Evolutionary conservation across 1,140 invertebrate species (phyloP).

Genomic region (Brachionus rotundiformis): DNA sequence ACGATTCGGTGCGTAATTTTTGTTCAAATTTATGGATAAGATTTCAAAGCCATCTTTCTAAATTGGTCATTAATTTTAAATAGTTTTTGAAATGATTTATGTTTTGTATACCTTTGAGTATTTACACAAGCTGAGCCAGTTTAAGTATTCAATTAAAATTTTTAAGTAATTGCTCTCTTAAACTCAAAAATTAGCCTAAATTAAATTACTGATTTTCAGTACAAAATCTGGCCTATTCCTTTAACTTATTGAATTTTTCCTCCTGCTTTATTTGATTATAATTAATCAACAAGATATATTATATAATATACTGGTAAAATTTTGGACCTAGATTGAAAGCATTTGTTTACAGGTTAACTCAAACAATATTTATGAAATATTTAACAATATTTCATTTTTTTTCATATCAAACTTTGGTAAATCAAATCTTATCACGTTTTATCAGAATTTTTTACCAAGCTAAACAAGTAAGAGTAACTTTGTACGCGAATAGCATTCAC

Average conservation of each 20-base stretch:
- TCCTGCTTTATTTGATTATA: too few relatives aligned
- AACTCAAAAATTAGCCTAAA: not conserved
- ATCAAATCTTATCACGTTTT: not conserved
- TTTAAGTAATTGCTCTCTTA: not conserved
- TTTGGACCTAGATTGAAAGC: too few relatives aligned
- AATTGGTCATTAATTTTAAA: constrained; percentile 4
- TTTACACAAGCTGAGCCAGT: not conserved
- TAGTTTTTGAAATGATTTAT: not conserved
- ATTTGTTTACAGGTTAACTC: not conserved
- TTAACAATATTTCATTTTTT: not conserved
- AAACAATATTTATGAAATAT: not conserved
- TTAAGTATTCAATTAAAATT: not conserved
- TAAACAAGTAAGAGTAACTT: not conserved
- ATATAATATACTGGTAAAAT: too few relatives aligned
- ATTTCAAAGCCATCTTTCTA: not conserved
- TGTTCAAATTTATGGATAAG: not conserved
- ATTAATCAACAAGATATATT: too few relatives aligned
- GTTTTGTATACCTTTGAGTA: not conserved
- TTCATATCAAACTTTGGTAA: not conserved
- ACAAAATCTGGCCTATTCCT: not conserved
- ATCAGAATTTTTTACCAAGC: not conserved
- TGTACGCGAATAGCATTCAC: not conserved
- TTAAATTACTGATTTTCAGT: not conserved
- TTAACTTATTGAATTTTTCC: not conserved
- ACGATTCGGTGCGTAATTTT: not conserved